phyloP scores from a whole-genome alignment of 2,888 invertebrate genomes.

The Pyrrhia umbra region DNA sequence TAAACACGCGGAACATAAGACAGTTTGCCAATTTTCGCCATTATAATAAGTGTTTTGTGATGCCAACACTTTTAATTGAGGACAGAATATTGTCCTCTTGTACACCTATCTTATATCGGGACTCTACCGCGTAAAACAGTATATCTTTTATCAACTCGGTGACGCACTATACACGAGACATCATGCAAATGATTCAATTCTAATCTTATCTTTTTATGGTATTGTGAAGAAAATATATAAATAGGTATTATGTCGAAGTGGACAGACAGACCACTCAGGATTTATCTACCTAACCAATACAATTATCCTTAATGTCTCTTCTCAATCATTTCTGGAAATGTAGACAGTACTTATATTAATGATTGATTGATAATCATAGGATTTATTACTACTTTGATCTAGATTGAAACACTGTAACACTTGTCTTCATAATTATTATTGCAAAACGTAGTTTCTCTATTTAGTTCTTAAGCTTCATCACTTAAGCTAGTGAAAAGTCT shows the following conservation, averaged over 20 bases:
- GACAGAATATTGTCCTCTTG: slow-evolving; percentile 34
- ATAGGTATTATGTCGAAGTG: slow-evolving; percentile 35
- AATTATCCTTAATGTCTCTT: slow-evolving; percentile 39
- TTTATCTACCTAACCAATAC: slow-evolving; percentile 28
- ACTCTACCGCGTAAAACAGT: slow-evolving; percentile 24
- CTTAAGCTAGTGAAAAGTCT: no score
- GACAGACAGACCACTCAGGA: slow-evolving; percentile 37
- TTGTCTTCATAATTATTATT: background rate
- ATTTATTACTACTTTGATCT: slow-evolving; percentile 48
- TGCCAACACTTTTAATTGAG: slow-evolving; percentile 59
- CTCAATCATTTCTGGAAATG: slow-evolving; percentile 21
- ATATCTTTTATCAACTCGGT: slow-evolving; percentile 5
- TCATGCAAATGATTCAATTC: slow-evolving; percentile 33
- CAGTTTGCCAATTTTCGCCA: slow-evolving; percentile 55
- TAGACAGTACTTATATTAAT: slow-evolving; percentile 7
- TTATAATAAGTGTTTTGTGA: slow-evolving; percentile 47
- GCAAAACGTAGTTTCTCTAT: background rate
- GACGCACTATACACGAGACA: slow-evolving; percentile 18
- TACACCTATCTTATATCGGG: background rate
- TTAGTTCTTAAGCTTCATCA: no score
- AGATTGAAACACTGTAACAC: slow-evolving; percentile 24
- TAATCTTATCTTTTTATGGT: slow-evolving; percentile 47
- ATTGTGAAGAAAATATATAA: slow-evolving; percentile 34
- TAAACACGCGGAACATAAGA: slow-evolving; percentile 54
- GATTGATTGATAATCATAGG: slow-evolving; percentile 21